These are phyloP conservation scores for Notarius lentiginosus DNA, from an alignment of 2,113 vertebrate genomes.

Conservation along the genomic window DNA sequence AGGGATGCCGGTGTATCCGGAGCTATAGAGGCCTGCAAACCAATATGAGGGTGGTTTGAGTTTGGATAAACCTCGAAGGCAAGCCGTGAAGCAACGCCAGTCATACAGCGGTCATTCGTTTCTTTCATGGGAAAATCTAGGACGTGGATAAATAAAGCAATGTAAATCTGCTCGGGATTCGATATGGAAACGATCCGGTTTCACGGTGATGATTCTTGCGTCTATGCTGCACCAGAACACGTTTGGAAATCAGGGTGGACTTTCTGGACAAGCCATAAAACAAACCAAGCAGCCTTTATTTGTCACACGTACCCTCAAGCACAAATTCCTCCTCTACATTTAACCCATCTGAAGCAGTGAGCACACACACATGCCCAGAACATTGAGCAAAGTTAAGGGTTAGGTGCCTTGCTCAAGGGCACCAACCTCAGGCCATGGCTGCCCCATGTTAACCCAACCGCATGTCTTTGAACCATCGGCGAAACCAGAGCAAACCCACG, in stretches of 20 bases:
- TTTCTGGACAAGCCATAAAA: not conserved
- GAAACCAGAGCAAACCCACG: no score
- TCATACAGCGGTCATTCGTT: not conserved
- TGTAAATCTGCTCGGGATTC: not conserved
- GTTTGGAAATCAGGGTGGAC: not conserved
- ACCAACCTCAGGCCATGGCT: no score
- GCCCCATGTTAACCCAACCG: no score
- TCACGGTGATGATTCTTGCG: not conserved
- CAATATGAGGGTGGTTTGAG: conserved; percentile 44
- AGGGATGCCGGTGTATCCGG: conserved; percentile 45
- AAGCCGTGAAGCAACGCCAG: conserved; percentile 6
- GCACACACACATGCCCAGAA: not conserved
- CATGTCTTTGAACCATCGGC: no score
- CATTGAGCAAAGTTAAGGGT: not conserved
- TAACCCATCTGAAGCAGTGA: no score
- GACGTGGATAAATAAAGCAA: not conserved
- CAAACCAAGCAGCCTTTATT: no score
- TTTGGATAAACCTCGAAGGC: conserved; percentile 13
- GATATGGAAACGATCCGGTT: not conserved
- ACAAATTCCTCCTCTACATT: no score
- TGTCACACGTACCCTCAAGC: no score
- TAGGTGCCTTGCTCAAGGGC: no score
- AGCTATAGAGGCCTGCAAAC: conserved; percentile 26
- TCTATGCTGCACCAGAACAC: not conserved
- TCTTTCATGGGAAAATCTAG: not conserved